These are phyloP conservation scores for Gorsachius goisagi DNA, from an alignment of 2,113 vertebrate species.

Conservation along the genomic window DNA sequence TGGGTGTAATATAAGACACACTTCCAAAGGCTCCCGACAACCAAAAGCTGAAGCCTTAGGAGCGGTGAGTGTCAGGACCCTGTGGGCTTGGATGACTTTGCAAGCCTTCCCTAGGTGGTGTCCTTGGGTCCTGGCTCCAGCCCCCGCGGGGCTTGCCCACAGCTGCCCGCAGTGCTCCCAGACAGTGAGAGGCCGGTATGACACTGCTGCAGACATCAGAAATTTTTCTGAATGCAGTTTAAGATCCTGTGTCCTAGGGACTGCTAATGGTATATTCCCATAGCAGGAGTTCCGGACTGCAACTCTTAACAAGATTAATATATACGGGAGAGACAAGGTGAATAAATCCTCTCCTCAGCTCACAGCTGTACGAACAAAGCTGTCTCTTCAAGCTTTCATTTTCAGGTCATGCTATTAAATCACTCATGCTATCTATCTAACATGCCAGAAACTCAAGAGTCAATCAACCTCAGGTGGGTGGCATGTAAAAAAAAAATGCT, in stretches of 20 bases:
- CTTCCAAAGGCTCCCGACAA: background rate
- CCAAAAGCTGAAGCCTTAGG: background rate
- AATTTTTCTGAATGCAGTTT: background rate
- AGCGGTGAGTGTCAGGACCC: accelerated
- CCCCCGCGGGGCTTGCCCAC: accelerated
- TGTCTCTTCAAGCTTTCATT: background rate
- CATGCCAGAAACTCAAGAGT: background rate
- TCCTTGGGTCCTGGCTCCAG: background rate
- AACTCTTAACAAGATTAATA: background rate
- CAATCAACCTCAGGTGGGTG: background rate
- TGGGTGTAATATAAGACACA: background rate
- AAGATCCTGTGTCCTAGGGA: background rate
- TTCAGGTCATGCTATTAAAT: background rate
- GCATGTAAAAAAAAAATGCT: background rate
- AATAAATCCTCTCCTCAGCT: background rate
- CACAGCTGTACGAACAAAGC: background rate
- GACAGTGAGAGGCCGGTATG: accelerated
- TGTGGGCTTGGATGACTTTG: accelerated
- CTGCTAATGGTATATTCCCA: background rate
- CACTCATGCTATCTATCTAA: background rate
- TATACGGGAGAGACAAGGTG: background rate
- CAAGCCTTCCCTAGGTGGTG: background rate
- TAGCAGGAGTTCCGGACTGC: background rate
- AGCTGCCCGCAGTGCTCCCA: accelerated
- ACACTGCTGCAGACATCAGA: background rate